Evolutionary conservation across 2,113 vertebrate species (phyloP), one percentile per base, ranked within the genome.

Genomic region (Rhea americana): DNA sequence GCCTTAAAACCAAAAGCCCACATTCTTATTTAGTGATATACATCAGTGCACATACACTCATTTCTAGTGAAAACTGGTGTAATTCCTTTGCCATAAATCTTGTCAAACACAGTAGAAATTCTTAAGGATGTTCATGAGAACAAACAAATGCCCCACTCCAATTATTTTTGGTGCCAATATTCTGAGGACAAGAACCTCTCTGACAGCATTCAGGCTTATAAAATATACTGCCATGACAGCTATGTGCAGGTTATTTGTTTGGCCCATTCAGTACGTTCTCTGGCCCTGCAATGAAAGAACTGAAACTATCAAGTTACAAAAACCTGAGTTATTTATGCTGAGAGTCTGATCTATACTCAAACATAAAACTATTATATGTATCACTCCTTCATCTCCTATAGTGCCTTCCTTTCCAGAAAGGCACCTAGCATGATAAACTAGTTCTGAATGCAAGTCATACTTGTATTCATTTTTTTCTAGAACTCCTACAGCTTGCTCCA

Each of bases 401-500:
- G 24, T 81, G 76, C 20, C 65, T 75, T 91, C 63, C 76, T 83
- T 89, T 78, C 85, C 53, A 58, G 30, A 79, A 83, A 37, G 32
- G 68, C 1, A 58, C 24, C 28, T 14, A 12, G 17, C 0, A 1
- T 16, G 61, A 84, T 50, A 65, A 74, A 73, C 30, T 18, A 87
- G 73, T 58, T 85, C 65, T 84, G 87, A 72, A 63, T 15, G 1
- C 0, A 20, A 90, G 79, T 63, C 73, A 32, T 22, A n/a, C 39
- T 80, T 19, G 2, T 32, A 58, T 13, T 73, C 0, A 5, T 35
- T 82, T 74, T 63, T 73, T 85, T 59, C 82, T 55, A 82, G 82
- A 53, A 71, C 90, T 94, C 85, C 80, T 63, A 62, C 90, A 84
- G 83, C 66, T 73, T 94, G 80, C 53, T 85, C 83, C 88, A 79